These are phyloP conservation scores for Cyphomyrmex costatus DNA, from an alignment of 1,140 invertebrate genomes.

Conservation along the genomic window DNA sequence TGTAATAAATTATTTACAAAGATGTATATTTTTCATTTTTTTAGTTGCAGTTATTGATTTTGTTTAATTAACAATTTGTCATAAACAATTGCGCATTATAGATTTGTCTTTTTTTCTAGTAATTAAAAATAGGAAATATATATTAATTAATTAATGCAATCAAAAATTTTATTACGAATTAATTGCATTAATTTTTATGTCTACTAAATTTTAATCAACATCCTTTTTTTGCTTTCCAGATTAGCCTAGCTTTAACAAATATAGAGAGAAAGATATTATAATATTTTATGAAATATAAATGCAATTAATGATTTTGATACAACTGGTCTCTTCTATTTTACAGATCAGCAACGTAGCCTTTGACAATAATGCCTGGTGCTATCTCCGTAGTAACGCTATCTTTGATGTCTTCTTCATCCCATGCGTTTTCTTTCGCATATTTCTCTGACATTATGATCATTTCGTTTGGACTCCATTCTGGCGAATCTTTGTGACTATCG, in stretches of 20 bases:
- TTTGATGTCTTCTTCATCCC: constrained; percentile 80
- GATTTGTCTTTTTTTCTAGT: background rate
- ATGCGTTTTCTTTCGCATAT: constrained; percentile 81
- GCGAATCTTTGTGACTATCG: constrained; percentile 79
- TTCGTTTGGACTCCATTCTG: constrained; percentile 85
- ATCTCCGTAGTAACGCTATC: constrained; percentile 86
- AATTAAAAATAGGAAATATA: constrained; percentile 18
- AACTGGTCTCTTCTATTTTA: constrained; percentile 81
- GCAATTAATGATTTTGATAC: constrained; percentile 13
- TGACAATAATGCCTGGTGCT: constrained; percentile 89
- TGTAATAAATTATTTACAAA: constrained; percentile 1
- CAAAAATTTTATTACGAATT: background rate
- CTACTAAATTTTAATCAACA: background rate
- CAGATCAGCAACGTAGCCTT: constrained; percentile 90
- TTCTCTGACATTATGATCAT: constrained; percentile 85
- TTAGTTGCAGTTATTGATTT: background rate
- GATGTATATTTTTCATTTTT: background rate
- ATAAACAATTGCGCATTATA: background rate
- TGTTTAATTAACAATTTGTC: background rate
- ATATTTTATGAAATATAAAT: background rate
- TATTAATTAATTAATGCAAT: background rate
- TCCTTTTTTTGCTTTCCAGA: constrained; percentile 1
- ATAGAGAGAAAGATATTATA: background rate
- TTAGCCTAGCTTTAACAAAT: background rate
- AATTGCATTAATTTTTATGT: background rate